Evolutionary conservation across 2,888 invertebrate genomes (phyloP).

Genomic region (Ariolimax columbianus): DNA sequence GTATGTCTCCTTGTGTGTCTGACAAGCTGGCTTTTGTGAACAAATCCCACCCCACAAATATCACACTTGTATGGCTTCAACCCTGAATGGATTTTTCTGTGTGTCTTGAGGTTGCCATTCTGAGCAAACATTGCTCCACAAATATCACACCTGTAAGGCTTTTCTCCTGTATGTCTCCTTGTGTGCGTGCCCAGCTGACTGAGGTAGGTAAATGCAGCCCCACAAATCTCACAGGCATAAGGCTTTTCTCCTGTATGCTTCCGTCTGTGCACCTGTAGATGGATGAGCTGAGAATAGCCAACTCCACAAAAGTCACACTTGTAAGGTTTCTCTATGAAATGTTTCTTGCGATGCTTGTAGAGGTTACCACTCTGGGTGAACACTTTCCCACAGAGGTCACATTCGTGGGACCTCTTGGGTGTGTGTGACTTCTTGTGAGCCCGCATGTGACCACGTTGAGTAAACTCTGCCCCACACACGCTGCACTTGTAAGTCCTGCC

Average conservation of each 20-base stretch:
- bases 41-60: slow-evolving; percentile 43
- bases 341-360: slow-evolving; percentile 1
- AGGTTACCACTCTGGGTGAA: slow-evolving; percentile 23
- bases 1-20: slow-evolving; percentile 47
- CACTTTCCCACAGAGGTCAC: slow-evolving; percentile 22
- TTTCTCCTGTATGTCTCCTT: slow-evolving; percentile 31
- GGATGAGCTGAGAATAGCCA: slow-evolving; percentile 32
- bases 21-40: slow-evolving; percentile 38
- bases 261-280: slow-evolving; percentile 47
- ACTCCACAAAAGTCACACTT: slow-evolving; percentile 50
- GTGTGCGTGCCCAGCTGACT: slow-evolving; percentile 25
- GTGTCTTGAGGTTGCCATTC: slow-evolving; percentile 13
- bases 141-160: slow-evolving; percentile 8
- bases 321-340: slow-evolving; percentile 12
- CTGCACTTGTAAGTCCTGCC: slow-evolving; percentile 44
- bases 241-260: slow-evolving; percentile 53
- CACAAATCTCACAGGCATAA: slow-evolving; percentile 50
- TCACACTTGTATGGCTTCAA: slow-evolving; percentile 45
- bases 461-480: slow-evolving; percentile 22
- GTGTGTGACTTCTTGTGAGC: slow-evolving; percentile 52
- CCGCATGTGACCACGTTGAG: slow-evolving; percentile 24
- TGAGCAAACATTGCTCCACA: slow-evolving; percentile 21
- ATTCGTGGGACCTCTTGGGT: slow-evolving; percentile 41
- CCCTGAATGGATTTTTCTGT: slow-evolving; percentile 50
- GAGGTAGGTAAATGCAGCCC: slow-evolving; percentile 34